Evolutionary conservation across 2,113 vertebrate species (phyloP).

Genomic region (Hepsetus odoe): DNA sequence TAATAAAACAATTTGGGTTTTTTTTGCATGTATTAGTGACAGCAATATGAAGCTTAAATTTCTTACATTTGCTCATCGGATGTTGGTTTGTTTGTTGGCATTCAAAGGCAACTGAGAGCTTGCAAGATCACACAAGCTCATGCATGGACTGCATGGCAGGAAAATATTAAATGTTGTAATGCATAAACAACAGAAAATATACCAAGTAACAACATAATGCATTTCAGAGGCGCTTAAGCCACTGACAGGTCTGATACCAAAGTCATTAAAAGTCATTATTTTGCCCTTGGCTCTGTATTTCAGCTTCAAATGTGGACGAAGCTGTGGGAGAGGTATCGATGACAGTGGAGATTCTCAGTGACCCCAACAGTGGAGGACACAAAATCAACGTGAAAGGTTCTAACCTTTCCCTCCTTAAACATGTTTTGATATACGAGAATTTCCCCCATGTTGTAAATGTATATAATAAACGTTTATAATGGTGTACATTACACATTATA

Average conservation of each 20-base stretch:
- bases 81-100: neutral
- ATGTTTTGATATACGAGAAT: too few relatives aligned
- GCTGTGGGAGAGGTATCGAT: conserved; percentile 91
- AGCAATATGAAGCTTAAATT: too few relatives aligned
- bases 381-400: conserved; percentile 94
- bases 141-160: neutral
- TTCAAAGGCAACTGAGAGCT: neutral
- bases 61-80: too few relatives aligned
- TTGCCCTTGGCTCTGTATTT: conserved; percentile 18
- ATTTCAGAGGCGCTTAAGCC: neutral
- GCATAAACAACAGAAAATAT: neutral
- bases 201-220: neutral
- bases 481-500: too few relatives aligned
- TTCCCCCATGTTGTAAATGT: too few relatives aligned
- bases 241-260: neutral
- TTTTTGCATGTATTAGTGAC: too few relatives aligned
- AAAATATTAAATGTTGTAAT: neutral
- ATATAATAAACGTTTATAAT: too few relatives aligned
- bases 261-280: neutral
- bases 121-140: neutral
- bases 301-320: conserved; percentile 92
- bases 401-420: neutral
- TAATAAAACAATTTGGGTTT: too few relatives aligned
- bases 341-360: conserved; percentile 88
- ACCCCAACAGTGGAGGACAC: conserved; percentile 86